Evolutionary conservation across 2,888 invertebrate species (phyloP).

Genomic region (Venustoraphidia nigricollis): DNA sequence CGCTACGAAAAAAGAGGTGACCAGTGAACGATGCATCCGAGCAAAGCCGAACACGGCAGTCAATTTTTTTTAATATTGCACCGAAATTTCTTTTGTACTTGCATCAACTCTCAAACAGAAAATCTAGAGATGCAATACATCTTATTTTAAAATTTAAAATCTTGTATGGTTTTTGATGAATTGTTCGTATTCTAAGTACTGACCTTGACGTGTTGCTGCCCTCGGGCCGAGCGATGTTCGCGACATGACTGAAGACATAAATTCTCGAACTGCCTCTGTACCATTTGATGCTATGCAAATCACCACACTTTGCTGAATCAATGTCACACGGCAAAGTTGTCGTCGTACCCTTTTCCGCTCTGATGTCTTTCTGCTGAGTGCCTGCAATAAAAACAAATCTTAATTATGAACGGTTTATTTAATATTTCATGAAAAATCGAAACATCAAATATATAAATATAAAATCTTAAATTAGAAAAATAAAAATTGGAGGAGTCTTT

Average conservation of each 20-base stretch:
- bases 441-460: too few species aligned
- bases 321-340: conserved; percentile 57
- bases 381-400: conserved; percentile 18
- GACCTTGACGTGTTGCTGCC: conserved; percentile 58
- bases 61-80: too few species aligned
- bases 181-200: conserved; percentile 17
- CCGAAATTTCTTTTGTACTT: too few species aligned
- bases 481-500: neutral
- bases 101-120: too few species aligned
- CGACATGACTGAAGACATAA: conserved; percentile 59
- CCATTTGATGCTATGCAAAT: conserved; percentile 74
- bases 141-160: too few species aligned
- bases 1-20: too few species aligned
- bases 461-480: too few species aligned
- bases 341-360: conserved; percentile 51
- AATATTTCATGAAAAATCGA: too few species aligned
- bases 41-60: too few species aligned
- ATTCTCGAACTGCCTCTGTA: conserved; percentile 57
- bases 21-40: too few species aligned
- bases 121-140: too few species aligned
- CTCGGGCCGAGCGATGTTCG: conserved; percentile 48
- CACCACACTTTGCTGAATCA: conserved; percentile 55
- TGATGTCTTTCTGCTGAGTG: conserved; percentile 38
- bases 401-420: too few species aligned
- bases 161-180: neutral